These are phyloP conservation scores for Solenopsis fugax DNA, from an alignment of 1,140 invertebrate species.

Conservation along the genomic window DNA sequence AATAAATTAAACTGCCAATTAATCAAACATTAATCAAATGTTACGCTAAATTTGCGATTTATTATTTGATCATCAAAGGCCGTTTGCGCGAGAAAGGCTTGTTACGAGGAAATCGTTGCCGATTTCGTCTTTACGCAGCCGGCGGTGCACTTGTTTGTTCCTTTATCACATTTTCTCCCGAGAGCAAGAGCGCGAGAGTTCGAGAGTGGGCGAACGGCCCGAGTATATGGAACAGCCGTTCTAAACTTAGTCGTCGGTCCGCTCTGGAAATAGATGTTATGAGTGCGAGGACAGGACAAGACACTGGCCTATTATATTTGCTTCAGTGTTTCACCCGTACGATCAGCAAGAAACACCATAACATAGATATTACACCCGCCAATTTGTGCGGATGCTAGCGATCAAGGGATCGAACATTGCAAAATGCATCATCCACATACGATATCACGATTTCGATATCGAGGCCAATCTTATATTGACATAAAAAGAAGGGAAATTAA, in stretches of 20 bases:
- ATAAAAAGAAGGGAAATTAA: background rate
- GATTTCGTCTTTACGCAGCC: conserved; percentile 25
- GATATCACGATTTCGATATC: background rate
- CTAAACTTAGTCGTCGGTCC: conserved; percentile 86
- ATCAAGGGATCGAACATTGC: background rate
- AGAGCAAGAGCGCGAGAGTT: conserved; percentile 67
- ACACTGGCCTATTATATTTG: conserved; percentile 84
- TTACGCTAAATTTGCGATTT: conserved; percentile 11
- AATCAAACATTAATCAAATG: background rate
- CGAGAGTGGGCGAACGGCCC: conserved; percentile 82
- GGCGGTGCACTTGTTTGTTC: conserved; percentile 74
- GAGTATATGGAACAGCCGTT: conserved; percentile 86
- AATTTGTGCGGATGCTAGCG: background rate
- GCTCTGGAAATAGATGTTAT: conserved; percentile 87
- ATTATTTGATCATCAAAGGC: background rate
- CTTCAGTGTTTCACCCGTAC: conserved; percentile 34
- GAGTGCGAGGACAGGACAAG: conserved; percentile 87
- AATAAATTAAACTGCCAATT: background rate
- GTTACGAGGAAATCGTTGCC: conserved; percentile 9
- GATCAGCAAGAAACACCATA: conserved; percentile 25
- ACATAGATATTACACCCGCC: background rate
- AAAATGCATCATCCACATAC: background rate
- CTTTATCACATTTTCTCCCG: conserved; percentile 79
- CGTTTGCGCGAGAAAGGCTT: background rate
- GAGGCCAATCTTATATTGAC: background rate